Percentiles rank a stretch among this genome's conserved stretches.
Evolutionary conservation across 2,113 vertebrate species (phyloP).

Genomic region (Scopus umbretta): DNA sequence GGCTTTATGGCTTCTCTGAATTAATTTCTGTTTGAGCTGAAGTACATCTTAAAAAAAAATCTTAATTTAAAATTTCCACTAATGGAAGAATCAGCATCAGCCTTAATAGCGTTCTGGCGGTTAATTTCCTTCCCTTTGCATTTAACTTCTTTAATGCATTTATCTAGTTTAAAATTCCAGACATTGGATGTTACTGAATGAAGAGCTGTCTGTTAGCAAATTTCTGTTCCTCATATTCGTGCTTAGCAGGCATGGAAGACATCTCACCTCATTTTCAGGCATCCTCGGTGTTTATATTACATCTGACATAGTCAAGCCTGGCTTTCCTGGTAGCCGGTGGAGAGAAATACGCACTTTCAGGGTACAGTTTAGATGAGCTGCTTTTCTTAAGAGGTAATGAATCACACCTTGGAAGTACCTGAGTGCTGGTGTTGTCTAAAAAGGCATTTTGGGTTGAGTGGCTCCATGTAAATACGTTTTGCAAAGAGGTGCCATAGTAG

Average conservation of each 20-base stretch:
- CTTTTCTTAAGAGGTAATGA: not conserved
- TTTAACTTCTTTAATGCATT: constrained; percentile 24
- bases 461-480: not conserved
- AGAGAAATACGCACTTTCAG: not conserved
- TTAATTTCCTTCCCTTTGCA: constrained; percentile 23
- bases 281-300: not conserved
- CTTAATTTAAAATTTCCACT: constrained; percentile 10
- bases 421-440: not conserved
- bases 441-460: not conserved
- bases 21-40: constrained; percentile 40
- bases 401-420: not conserved
- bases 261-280: not conserved
- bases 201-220: not conserved
- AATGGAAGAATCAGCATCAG: constrained; percentile 4
- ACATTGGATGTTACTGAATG: not conserved
- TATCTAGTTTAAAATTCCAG: not conserved
- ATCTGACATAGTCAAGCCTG: not conserved
- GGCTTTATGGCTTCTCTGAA: constrained; percentile 47
- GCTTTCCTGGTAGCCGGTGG: not conserved
- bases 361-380: not conserved
- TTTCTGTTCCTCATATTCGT: not conserved
- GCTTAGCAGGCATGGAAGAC: not conserved
- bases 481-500: not conserved
- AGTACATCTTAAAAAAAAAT: not conserved
- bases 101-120: not conserved